Evolutionary conservation across 2,888 invertebrate species (phyloP), one percentile per base, ranked within the genome.

Genomic region (Gortyna flavago): DNA sequence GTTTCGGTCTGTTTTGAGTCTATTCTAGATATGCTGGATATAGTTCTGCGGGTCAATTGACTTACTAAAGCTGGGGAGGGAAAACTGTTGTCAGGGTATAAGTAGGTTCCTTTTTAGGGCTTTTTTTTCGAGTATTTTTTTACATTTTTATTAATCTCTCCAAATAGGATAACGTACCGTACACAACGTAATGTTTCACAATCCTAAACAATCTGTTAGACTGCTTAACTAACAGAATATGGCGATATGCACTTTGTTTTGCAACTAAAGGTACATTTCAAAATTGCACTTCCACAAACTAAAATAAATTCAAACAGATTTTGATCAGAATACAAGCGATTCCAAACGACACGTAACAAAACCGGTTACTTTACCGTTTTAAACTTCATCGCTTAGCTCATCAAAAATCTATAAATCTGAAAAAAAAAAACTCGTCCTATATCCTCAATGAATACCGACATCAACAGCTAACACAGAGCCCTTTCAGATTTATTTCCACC

Each of bases 1-100:
- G 81, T 81, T 84, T 86, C 71, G 73, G 84, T 83, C 86, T 75
- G 73, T 86, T 79, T 75, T 65, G 57, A 68, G 79, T 70, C 21
- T 66, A 71, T 79, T 79, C 72, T 65, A 44, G 73, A 65, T 35
- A 41, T 65, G 25, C 71, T 83, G 61, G 48, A 61, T 44, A 66
- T 71, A 83, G 69, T 79, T 78, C 16, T 66, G 48, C 64, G 48
- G 69, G 86, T 83, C 79, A 75, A 72, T 75, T 62, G 79, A 72
- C 82, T 75, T 76, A 32, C n/a, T 65, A 44, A 70, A 13, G n/a
- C 57, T 64, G 66, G 51, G 65, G 35, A 38, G n/a, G 35, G 16
- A 13, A 41, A 48, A 25, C 21, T 69, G 25, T 16, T 51, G 51
- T 48, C 35, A 69, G 13, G 8, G 18, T 57, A 29, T 66, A 35